Percentiles rank a stretch among this genome's conserved stretches.
phyloP scores from a whole-genome alignment of 2,113 vertebrate genomes.

The Callithrix jacchus region DNA sequence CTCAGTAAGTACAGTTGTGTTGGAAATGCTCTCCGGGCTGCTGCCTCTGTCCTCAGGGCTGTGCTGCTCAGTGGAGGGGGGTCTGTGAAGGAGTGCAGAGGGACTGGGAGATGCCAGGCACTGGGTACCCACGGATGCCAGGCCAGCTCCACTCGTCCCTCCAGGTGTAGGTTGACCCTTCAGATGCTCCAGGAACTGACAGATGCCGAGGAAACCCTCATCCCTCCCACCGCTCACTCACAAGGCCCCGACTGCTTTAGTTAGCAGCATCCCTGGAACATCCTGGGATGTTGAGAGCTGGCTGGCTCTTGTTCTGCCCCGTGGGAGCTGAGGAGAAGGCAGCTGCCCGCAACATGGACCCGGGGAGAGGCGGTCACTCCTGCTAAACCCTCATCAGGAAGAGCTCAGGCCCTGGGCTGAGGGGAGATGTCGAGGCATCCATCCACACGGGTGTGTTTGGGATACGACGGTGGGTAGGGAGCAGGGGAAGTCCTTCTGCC shows the following conservation, averaged over 20 bases:
- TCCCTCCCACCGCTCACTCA: background rate
- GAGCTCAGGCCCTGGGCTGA: too few species aligned
- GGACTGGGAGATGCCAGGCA: background rate
- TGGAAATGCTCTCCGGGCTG: too few species aligned
- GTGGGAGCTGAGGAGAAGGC: too few species aligned
- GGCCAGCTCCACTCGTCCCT: rapidly evolving
- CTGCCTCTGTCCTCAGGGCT: too few species aligned
- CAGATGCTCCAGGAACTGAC: background rate
- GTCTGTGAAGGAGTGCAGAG: too few species aligned
- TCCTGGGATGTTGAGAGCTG: background rate
- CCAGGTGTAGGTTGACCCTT: background rate
- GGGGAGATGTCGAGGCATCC: too few species aligned
- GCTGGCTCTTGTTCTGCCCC: rapidly evolving
- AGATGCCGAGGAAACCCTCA: background rate
- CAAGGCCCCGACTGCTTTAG: rapidly evolving
- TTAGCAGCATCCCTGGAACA: background rate
- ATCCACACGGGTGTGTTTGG: too few species aligned
- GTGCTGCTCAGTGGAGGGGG: too few species aligned
- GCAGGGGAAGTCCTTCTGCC: too few species aligned
- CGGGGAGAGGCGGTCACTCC: background rate
- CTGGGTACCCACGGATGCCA: background rate
- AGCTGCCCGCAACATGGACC: too few species aligned
- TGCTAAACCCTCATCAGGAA: background rate
- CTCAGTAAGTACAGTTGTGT: too few species aligned
- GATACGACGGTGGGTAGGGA: too few species aligned